Evolutionary conservation across 2,888 invertebrate genomes (phyloP), one percentile per base, ranked within the genome.

Genomic region (Heliconius charithonia): DNA sequence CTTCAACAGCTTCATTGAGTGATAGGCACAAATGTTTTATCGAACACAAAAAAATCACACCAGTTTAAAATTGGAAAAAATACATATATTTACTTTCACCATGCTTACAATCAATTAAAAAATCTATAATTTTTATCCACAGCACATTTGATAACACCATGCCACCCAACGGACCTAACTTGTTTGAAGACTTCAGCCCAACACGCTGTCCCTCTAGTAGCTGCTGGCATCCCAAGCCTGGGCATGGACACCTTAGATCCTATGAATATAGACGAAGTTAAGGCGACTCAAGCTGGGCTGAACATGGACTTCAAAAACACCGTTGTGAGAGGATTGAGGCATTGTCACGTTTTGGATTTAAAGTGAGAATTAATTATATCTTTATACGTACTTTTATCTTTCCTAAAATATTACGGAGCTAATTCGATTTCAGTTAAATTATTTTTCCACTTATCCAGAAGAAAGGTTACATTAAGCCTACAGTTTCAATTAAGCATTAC

Each of bases 281-380:
- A 83, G 72, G 88, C 92, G 25, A 86, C 82, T 78, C 89, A 93
- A 79, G 89, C 90, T 0, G 95, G 95, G 0, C 86, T 95, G 0
- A 75, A 84, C 0, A 87, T 95, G 89, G 90, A 92, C 83, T 94
- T 95, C 82, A 88, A 84, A 51, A 87, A 94, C 51, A 93, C 92
- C 0, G 67, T 82, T 0, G 93, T 94, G 0, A 90, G 85, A 25
- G 94, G 94, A 0, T 82, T 95, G 65, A 86, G 85, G 84, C 86
- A 91, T 76, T 93, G 93, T 81, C 80, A 84, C 0, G 89, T 94
- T 19, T 25, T 89, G 29, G 86, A 78, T 59, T 78, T 93, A 37
- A 87, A 81, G 94, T 94, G 71, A 90, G 91, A 88, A 4, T 27
- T 25, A 25, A 22, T 37, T 25, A 59, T 56, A 27, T 10, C 3